Percentiles rank a stretch among this genome's conserved stretches.
These are phyloP conservation scores for Drosophila bunnanda DNA, from an alignment of 2,888 invertebrate genomes.

Conservation along the genomic window DNA sequence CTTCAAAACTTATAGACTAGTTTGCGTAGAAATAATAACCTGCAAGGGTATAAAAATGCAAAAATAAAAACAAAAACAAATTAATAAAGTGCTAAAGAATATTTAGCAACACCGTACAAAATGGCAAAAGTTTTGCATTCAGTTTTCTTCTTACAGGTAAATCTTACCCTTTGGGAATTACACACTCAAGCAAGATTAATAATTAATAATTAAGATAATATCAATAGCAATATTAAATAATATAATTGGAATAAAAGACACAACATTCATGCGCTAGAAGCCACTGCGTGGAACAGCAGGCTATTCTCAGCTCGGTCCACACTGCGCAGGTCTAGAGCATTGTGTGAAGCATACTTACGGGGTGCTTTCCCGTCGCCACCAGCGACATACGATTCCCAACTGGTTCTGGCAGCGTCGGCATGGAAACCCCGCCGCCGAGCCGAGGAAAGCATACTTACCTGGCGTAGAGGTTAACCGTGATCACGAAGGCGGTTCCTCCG, in stretches of 20 bases:
- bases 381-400: conserved; percentile 26
- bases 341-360: conserved; percentile 22
- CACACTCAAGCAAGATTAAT: neutral
- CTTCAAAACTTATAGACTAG: too few relatives aligned
- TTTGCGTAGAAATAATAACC: too few relatives aligned
- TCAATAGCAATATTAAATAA: too few relatives aligned
- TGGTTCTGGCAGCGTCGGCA: neutral
- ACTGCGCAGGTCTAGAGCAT: conserved; percentile 73
- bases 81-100: too few relatives aligned
- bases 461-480: conserved; percentile 83
- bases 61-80: too few relatives aligned
- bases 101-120: too few relatives aligned
- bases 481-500: conserved; percentile 78
- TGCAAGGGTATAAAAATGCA: too few relatives aligned
- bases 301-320: too few relatives aligned
- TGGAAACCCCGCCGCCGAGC: neutral
- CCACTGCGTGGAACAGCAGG: conserved; percentile 5
- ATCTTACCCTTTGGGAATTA: neutral
- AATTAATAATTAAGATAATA: neutral
- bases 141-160: too few relatives aligned
- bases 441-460: conserved; percentile 82
- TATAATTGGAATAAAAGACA: neutral
- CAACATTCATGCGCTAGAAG: neutral
- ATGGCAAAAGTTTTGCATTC: too few relatives aligned
- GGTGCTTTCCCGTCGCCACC: conserved; percentile 65